Conservation (phyloP, 2,113 vertebrate genomes). For the Plecturocebus donacophilus region DNA sequence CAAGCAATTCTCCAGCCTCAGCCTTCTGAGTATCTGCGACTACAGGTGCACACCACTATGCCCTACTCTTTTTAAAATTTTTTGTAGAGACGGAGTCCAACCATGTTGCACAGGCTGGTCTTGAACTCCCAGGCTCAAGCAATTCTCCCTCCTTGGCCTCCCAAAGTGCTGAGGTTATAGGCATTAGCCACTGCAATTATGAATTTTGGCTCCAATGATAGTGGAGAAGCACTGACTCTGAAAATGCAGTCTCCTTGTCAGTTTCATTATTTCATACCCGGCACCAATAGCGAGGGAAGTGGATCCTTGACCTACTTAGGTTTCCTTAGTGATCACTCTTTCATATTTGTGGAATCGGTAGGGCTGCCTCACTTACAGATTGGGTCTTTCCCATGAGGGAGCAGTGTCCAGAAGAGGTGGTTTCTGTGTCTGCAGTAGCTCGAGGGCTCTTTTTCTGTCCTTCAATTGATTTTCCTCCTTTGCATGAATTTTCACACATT, state of each 20-base stretch:
- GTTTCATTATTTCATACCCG: neutral
- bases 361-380: neutral
- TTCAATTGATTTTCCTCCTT: neutral
- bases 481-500: neutral
- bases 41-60: no score
- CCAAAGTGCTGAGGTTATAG: no score
- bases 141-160: no score
- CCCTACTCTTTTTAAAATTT: no score
- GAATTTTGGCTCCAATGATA: neutral
- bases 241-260: neutral
- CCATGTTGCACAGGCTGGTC: no score
- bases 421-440: neutral
- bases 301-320: neutral
- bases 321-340: neutral
- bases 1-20: no score
- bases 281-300: no score
- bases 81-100: no score
- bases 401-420: neutral
- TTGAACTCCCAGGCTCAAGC: no score
- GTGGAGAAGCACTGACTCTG: neutral
- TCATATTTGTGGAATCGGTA: neutral
- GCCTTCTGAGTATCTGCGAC: no score
- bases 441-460: neutral
- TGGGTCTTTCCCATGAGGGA: neutral
- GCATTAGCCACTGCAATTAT: neutral